A percentile compares a stretch with the other conserved stretches of the same genome.
Conservation (phyloP, 2,888 invertebrate genomes). For the Drosophila antonietae region DNA sequence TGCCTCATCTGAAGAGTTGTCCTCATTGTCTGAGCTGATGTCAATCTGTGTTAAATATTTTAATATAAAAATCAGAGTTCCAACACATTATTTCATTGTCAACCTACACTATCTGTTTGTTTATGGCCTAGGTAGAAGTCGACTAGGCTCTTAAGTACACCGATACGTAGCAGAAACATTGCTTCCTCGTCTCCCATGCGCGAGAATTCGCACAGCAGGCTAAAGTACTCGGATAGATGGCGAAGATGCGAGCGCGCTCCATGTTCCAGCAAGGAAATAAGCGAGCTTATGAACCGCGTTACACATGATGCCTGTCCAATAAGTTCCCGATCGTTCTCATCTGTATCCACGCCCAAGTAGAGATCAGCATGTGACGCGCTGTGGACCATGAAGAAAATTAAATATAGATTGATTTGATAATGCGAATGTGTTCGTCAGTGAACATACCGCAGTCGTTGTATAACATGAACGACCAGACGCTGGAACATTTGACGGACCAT, state of each 20-base stretch:
- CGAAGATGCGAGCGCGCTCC: constrained; percentile 94
- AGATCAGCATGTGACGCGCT: constrained; percentile 87
- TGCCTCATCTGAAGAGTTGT: constrained; percentile 86
- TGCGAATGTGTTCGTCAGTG: not conserved
- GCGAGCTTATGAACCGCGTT: constrained; percentile 95
- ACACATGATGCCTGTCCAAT: constrained; percentile 94
- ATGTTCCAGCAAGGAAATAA: constrained; percentile 94
- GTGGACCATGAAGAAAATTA: constrained; percentile 10
- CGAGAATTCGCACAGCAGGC: constrained; percentile 95
- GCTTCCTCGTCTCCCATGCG: constrained; percentile 98
- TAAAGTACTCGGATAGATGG: constrained; percentile 96
- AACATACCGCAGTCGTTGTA: constrained; percentile 91
- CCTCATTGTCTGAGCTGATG: constrained; percentile 85
- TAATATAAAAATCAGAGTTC: not conserved
- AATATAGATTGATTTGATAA: not conserved
- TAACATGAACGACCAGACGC: constrained; percentile 96
- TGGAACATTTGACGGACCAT: constrained; percentile 99
- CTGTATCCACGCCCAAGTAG: constrained; percentile 86
- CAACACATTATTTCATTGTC: not conserved
- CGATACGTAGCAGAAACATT: constrained; percentile 93
- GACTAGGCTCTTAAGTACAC: constrained; percentile 95
- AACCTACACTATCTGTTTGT: constrained; percentile 88
- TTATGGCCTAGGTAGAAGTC: constrained; percentile 96
- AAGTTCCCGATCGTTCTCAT: constrained; percentile 84
- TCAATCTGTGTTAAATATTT: constrained; percentile 79